Conservation (phyloP, 2,888 invertebrate genomes). For the Eledona agricola region DNA sequence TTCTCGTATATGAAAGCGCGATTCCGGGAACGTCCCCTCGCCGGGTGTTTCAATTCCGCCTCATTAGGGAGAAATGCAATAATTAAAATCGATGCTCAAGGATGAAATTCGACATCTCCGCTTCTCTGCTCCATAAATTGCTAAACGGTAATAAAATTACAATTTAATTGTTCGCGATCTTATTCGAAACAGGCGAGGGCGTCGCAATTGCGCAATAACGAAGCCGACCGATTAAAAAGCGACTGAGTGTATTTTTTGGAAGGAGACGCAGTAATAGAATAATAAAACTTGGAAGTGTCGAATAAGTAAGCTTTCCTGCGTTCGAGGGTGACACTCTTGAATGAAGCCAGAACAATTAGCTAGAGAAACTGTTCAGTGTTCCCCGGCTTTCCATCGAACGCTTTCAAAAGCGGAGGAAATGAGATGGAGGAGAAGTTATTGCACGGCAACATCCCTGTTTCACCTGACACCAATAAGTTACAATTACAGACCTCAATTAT, state of each 20-base stretch:
- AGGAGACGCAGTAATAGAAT: slow-evolving; percentile 40
- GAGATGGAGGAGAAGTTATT: slow-evolving; percentile 28
- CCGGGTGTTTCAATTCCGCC: slow-evolving; percentile 7
- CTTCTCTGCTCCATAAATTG: slow-evolving; percentile 22
- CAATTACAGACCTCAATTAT: slow-evolving; percentile 37
- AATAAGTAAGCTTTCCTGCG: slow-evolving; percentile 38
- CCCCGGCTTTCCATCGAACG: slow-evolving; percentile 31
- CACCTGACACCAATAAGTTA: slow-evolving; percentile 34
- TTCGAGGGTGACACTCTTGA: slow-evolving; percentile 39
- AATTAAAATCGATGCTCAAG: slow-evolving; percentile 25
- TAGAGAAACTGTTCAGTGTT: slow-evolving; percentile 35
- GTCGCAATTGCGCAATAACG: slow-evolving; percentile 11
- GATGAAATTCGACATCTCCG: slow-evolving; percentile 28
- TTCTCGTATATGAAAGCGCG: slow-evolving; percentile 25
- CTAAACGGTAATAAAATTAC: slow-evolving; percentile 25
- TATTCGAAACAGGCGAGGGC: slow-evolving; percentile 13
- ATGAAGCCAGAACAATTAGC: slow-evolving; percentile 39
- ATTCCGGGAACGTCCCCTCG: slow-evolving; percentile 23
- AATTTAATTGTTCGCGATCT: slow-evolving; percentile 19
- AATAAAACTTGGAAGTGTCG: slow-evolving; percentile 40
- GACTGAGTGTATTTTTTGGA: too few relatives aligned
- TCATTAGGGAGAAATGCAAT: slow-evolving; percentile 18
- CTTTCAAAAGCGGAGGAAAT: slow-evolving; percentile 22
- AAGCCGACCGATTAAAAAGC: too few relatives aligned
- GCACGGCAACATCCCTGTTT: slow-evolving; percentile 21